phyloP scores from a whole-genome alignment of 92 coral and sea anemone genomes.

The Paragorgia papillata region DNA sequence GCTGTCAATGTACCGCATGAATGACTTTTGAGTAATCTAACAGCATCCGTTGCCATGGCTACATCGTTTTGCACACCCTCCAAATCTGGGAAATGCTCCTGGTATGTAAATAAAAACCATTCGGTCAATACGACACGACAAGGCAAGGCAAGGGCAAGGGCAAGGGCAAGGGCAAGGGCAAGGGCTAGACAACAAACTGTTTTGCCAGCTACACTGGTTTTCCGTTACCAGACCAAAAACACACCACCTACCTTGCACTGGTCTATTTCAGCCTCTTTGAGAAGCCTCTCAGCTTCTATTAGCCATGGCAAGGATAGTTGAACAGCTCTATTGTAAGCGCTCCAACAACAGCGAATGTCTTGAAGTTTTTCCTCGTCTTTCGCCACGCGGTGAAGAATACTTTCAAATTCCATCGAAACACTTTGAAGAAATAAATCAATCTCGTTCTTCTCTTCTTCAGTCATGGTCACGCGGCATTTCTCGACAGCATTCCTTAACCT shows the following conservation, averaged over 20 bases:
- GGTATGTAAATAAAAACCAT: neutral
- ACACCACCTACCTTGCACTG: conserved; percentile 82
- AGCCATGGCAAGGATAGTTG: conserved; percentile 64
- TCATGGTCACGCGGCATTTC: conserved; percentile 53
- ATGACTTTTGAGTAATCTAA: conserved; percentile 65
- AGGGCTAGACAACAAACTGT: too few species aligned
- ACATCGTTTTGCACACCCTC: conserved; percentile 81
- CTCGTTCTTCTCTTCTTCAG: conserved; percentile 57
- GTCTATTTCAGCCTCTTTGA: conserved; percentile 69
- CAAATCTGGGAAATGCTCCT: conserved; percentile 80
- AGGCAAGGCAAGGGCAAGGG: too few species aligned
- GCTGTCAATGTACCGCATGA: conserved; percentile 70
- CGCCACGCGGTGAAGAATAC: conserved; percentile 57
- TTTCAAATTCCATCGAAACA: conserved; percentile 50
- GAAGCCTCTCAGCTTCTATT: conserved; percentile 82
- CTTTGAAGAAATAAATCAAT: conserved; percentile 56
- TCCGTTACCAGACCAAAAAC: too few species aligned
- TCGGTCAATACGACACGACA: too few species aligned
- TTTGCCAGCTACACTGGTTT: too few species aligned
- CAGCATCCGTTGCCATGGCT: conserved; percentile 70
- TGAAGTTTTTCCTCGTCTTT: conserved; percentile 79
- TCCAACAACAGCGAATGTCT: conserved; percentile 66
- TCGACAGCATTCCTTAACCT: conserved; percentile 63
- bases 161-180: too few species aligned
- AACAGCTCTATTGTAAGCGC: conserved; percentile 18